Base-by-base conservation (phyloP, 2,797 vertebrate species). In the Tapirus indicus region DNA sequence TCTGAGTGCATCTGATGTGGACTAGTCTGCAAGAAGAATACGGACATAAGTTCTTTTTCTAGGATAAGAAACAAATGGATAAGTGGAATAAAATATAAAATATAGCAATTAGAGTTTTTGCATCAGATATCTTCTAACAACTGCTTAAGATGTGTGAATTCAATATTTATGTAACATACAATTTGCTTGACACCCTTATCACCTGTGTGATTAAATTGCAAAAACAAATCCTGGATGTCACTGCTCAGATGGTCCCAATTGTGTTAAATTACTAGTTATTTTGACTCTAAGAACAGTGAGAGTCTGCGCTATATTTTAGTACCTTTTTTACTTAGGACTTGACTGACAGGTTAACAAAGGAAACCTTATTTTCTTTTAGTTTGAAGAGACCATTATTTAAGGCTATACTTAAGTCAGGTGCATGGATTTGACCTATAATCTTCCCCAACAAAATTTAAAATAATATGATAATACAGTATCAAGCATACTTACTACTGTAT, bases 261-360 rank as follows among this genome's bases (percentile, higher is more conserved):
- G 86, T 82, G 49, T 95, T 97, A 91, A 77, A 83, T 94, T 93
- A 80, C 62, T 96, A 58, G 32, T 94, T 87, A 92, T 35, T 96
- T 87, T 95, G 83, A 58, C 32, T 95, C 20, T 71, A 23, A 75
- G 52, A 96, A 77, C 41, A 96, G 32, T 71, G 52, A 87, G 74
- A 88, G 23, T 82, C 12, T 69, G 1, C 56, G 62, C 66, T 88
- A 17, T 88, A 71, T 87, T 74, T 95, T 93, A 69, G 21, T 88
- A 88, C 18, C 14, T 69, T 8, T 95, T 88, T 95, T 78, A 78
- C 80, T 91, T 94, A 85, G 32, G 14, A 75, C 16, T 96, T 96
- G 56, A 94, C 47, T 75, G 74, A 91, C 12, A 93, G 21, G 47
- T 92, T 91, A 89, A 52, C 49, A 96, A 85, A 88, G 60, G 77